Percentiles rank a stretch among this genome's conserved stretches.
Conservation (phyloP, 92 coral and sea anemone species). For the Epizoanthus rinbou region DNA sequence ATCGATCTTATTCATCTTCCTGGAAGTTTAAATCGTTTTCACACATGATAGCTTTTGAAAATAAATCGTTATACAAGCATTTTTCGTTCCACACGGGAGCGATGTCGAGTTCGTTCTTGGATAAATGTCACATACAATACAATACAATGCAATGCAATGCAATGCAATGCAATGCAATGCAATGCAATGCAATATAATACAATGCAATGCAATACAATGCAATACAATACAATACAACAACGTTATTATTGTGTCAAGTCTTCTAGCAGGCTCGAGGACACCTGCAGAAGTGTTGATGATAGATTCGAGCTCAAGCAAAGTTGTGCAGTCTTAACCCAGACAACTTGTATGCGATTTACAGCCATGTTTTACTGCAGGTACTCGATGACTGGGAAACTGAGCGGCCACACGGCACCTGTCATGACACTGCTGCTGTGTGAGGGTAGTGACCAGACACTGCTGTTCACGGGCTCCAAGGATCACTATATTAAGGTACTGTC, state of each 20-base stretch:
- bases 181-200: too few species aligned
- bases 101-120: not conserved
- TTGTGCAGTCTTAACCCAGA: too few species aligned
- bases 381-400: slow-evolving; percentile 94
- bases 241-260: too few species aligned
- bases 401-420: slow-evolving; percentile 95
- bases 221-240: too few species aligned
- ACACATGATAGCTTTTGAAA: not conserved
- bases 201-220: too few species aligned
- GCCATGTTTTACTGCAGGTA: slow-evolving; percentile 52
- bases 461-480: slow-evolving; percentile 96
- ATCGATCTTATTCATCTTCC: too few species aligned
- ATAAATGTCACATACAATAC: not conserved
- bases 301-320: too few species aligned
- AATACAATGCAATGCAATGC: too few species aligned
- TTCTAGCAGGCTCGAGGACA: too few species aligned
- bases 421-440: slow-evolving; percentile 83
- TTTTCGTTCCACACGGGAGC: not conserved
- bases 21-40: too few species aligned
- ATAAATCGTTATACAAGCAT: not conserved
- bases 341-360: not conserved
- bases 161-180: too few species aligned
- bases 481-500: slow-evolving; percentile 90
- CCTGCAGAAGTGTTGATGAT: too few species aligned
- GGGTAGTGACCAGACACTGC: slow-evolving; percentile 69